Base-by-base conservation (phyloP, 2,888 invertebrate species). In the Epirrhoe tristata region DNA sequence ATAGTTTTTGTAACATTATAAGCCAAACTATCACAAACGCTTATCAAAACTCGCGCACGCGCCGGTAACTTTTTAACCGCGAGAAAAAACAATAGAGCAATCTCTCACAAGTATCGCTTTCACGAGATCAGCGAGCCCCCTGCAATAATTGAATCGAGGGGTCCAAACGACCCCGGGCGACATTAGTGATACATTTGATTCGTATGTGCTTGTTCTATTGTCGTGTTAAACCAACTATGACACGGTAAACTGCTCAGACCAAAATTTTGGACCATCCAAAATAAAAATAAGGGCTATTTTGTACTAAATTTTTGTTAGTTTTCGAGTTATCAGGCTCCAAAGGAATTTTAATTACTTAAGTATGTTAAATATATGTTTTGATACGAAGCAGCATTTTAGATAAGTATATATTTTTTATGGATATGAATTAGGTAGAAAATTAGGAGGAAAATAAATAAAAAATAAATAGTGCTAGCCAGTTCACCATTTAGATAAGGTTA, bases 81-180 rank as follows among this genome's bases (percentile, higher is more conserved):
- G 94, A 93, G 93, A 94, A 94, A 94, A 94, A 94, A 94, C 93
- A 94, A 93, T 92, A 89, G 86, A 88, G 86, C 88, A 89, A 92
- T 93, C 90, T 94, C 94, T 92, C 94, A 94, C 94, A 91, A 92
- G 93, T 94, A 94, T 94, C 94, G 83, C 83, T 94, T 94, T 89
- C 94, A 93, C 89, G 87, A 84, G 90, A 88, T 88, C 86, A 86
- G 82, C 84, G 87, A 85, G 85, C 82, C 86, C 83, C 59, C 85
- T 86, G 89, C 81, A 84, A 91, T 93, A 93, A 93, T 93, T 93
- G 93, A 91, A 91, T 89, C 82, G 85, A 81, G 87, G 92, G 93
- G 91, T 87, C 87, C 77, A 75, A 58, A 72, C 75, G 79, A 81
- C 84, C 88, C 86, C 78, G 79, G 77, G 24, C 24, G 24, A 24